Percentiles rank a stretch among this genome's conserved stretches.
phyloP scores from a whole-genome alignment of 2,797 vertebrate species.

The Betta splendens region DNA sequence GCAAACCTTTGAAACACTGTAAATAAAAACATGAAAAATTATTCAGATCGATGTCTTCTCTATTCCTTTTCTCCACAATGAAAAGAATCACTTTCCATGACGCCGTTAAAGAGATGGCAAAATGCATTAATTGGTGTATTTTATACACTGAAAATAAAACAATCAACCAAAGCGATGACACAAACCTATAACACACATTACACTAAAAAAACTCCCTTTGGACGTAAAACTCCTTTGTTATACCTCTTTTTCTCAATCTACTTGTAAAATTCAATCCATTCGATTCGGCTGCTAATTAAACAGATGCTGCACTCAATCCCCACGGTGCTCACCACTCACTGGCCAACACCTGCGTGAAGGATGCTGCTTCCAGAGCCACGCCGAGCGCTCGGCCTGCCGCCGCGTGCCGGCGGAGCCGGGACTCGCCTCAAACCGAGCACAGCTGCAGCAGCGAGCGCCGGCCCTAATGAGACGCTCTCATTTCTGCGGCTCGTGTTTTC shows the following conservation, averaged over 20 bases:
- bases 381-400: constrained; percentile 4
- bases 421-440: constrained; percentile 27
- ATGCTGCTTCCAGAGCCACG: constrained; percentile 14
- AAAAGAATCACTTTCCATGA: background rate
- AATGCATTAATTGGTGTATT: background rate
- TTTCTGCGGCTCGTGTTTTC: constrained; percentile 22
- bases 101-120: background rate
- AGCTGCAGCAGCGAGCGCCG: constrained; percentile 39
- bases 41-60: too few species aligned
- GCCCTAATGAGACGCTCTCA: constrained; percentile 46
- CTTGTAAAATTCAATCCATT: too few species aligned
- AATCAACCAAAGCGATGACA: background rate
- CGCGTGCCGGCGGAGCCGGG: constrained; percentile 15
- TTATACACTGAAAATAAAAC: background rate
- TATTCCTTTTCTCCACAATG: too few species aligned
- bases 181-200: background rate
- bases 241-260: background rate
- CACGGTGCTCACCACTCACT: background rate
- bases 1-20: too few species aligned
- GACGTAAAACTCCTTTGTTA: background rate
- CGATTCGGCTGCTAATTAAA: constrained; percentile 22
- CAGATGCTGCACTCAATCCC: constrained; percentile 20
- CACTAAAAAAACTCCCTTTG: constrained; percentile 3
- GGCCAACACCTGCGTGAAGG: constrained; percentile 19
- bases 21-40: too few species aligned